phyloP scores from a whole-genome alignment of 2,113 vertebrate species.

The Seriola dumerili region DNA sequence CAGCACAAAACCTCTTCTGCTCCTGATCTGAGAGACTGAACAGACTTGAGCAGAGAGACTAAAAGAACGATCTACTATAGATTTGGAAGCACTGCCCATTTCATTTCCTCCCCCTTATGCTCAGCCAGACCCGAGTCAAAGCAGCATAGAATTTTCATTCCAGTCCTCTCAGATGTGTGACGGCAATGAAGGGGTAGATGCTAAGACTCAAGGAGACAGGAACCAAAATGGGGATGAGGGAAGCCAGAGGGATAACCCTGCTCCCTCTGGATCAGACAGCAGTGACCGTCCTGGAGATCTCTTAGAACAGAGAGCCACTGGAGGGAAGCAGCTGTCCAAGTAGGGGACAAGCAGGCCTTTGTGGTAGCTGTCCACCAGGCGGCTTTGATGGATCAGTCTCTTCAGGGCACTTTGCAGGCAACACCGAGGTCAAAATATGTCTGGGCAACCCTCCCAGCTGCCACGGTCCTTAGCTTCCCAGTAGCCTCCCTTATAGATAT shows the following conservation, averaged over 20 bases:
- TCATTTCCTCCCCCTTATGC: slow-evolving; percentile 3
- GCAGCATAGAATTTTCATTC: slow-evolving; percentile 19
- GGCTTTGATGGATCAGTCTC: slow-evolving; percentile 42
- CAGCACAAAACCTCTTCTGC: slow-evolving; percentile 33
- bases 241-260: slow-evolving; percentile 19
- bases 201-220: slow-evolving; percentile 40
- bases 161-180: slow-evolving; percentile 40
- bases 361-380: slow-evolving; percentile 31
- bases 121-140: slow-evolving; percentile 21
- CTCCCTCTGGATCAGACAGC: slow-evolving; percentile 45
- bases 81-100: slow-evolving; percentile 62
- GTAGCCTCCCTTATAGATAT: slow-evolving; percentile 93
- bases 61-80: slow-evolving; percentile 8
- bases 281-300: slow-evolving; percentile 65
- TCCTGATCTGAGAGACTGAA: slow-evolving; percentile 31
- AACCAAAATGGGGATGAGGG: slow-evolving; percentile 23
- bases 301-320: slow-evolving; percentile 78
- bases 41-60: slow-evolving; percentile 20
- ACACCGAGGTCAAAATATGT: slow-evolving; percentile 88
- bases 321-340: slow-evolving; percentile 35
- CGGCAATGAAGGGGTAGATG: slow-evolving; percentile 23
- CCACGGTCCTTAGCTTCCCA: slow-evolving; percentile 92
- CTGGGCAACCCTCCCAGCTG: slow-evolving; percentile 89
- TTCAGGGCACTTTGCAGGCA: slow-evolving; percentile 42
- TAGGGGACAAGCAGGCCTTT: slow-evolving; percentile 17